These are phyloP conservation scores for Peromyscus melanophrys DNA, from an alignment of 2,797 vertebrate species.

Conservation along the genomic window DNA sequence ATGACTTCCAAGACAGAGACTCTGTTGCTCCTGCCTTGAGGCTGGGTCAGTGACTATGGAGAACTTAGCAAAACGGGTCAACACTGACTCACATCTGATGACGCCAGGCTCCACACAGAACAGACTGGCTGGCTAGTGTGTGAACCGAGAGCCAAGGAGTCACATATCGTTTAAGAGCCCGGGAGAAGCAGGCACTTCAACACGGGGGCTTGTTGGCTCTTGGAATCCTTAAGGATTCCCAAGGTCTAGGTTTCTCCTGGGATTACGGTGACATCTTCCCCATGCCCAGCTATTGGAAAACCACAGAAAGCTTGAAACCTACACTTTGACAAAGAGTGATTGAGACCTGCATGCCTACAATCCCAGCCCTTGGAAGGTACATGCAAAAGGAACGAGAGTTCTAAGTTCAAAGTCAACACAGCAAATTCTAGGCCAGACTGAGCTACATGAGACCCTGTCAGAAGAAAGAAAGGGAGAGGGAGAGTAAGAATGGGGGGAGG, in stretches of 20 bases:
- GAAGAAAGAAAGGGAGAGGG: too few relatives aligned
- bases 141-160: background rate
- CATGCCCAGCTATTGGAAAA: background rate
- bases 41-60: background rate
- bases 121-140: background rate
- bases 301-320: background rate
- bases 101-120: background rate
- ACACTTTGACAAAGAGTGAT: background rate
- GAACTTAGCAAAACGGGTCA: background rate
- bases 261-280: background rate
- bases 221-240: background rate
- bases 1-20: background rate
- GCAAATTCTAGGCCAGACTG: background rate
- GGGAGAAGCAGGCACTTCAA: background rate
- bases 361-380: background rate
- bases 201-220: background rate
- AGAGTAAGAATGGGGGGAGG: too few relatives aligned
- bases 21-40: background rate
- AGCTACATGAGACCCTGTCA: background rate
- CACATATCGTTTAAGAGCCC: background rate
- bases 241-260: background rate
- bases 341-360: background rate
- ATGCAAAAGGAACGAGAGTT: background rate
- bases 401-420: background rate
- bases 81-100: background rate